Conservation (phyloP, 1,140 invertebrate species). For the Dinoponera quadriceps region DNA sequence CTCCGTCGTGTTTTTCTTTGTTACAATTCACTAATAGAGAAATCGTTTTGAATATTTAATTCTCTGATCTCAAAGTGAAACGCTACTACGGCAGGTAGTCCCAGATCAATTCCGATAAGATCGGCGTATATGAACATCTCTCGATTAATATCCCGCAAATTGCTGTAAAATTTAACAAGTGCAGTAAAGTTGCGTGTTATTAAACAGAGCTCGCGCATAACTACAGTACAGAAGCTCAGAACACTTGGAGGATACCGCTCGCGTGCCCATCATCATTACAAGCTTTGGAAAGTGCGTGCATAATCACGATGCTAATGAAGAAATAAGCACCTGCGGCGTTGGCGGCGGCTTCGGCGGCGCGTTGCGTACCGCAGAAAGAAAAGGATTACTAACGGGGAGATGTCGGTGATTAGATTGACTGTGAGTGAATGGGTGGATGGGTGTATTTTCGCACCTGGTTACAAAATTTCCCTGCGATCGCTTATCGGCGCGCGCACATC, state of each 20-base stretch:
- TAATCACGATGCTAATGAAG: constrained; percentile 71
- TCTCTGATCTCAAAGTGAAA: no score
- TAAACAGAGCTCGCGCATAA: not conserved
- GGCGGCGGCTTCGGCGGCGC: constrained; percentile 19
- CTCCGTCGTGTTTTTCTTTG: no score
- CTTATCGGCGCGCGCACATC: no score
- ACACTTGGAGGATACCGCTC: constrained; percentile 3
- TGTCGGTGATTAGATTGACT: constrained; percentile 11
- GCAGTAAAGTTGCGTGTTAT: not conserved
- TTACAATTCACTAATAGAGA: no score
- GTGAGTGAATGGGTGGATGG: not conserved
- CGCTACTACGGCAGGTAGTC: no score
- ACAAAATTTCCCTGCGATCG: constrained; percentile 8
- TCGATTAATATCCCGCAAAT: not conserved
- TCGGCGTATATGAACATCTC: not conserved
- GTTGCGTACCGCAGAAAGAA: constrained; percentile 53
- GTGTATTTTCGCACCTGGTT: constrained; percentile 1
- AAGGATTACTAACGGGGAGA: constrained; percentile 19
- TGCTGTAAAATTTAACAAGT: not conserved
- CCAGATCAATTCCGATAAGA: not conserved
- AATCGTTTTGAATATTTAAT: no score
- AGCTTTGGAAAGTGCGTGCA: constrained; percentile 72
- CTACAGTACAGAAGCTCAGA: not conserved
- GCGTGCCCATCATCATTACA: constrained; percentile 18
- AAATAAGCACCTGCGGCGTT: constrained; percentile 18